Evolutionary conservation across 2,797 vertebrate genomes (phyloP).

Genomic region (Mormyrus proboscirostris): DNA sequence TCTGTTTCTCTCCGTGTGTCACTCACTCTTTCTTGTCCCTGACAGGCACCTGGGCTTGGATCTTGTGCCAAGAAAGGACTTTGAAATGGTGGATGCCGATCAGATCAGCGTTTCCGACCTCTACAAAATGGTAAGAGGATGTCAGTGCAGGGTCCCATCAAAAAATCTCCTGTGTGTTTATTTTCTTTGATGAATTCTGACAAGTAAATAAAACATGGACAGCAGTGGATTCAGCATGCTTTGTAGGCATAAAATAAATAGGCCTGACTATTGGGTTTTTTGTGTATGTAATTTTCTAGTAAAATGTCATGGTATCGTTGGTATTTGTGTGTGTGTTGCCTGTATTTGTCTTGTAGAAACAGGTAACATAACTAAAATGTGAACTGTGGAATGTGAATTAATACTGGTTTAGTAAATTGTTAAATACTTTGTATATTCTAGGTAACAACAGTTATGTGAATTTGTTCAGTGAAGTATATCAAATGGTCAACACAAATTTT

Average conservation of each 20-base stretch:
- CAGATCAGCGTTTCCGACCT: constrained; percentile 96
- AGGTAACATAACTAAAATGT: neutral
- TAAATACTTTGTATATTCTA: neutral
- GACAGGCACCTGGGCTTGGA: constrained; percentile 90
- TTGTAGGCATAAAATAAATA: neutral
- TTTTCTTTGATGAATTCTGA: neutral
- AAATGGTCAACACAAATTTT: neutral
- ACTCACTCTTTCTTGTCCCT: constrained; percentile 14
- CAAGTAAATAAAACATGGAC: neutral
- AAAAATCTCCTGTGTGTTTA: neutral
- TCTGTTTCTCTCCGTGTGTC: neutral
- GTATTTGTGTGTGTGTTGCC: neutral
- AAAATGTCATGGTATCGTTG: neutral
- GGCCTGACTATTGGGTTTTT: neutral
- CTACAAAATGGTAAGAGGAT: constrained; percentile 88
- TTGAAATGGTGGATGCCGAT: constrained; percentile 95
- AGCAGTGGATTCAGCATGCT: neutral
- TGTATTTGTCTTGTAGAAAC: neutral
- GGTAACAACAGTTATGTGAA: neutral
- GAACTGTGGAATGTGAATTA: neutral
- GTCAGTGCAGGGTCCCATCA: neutral
- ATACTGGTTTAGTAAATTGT: neutral
- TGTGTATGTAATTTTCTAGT: neutral
- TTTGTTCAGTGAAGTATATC: neutral
- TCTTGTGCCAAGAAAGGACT: constrained; percentile 95